phyloP scores from a whole-genome alignment of 2,888 invertebrate genomes.

The Mythimna pallens region DNA sequence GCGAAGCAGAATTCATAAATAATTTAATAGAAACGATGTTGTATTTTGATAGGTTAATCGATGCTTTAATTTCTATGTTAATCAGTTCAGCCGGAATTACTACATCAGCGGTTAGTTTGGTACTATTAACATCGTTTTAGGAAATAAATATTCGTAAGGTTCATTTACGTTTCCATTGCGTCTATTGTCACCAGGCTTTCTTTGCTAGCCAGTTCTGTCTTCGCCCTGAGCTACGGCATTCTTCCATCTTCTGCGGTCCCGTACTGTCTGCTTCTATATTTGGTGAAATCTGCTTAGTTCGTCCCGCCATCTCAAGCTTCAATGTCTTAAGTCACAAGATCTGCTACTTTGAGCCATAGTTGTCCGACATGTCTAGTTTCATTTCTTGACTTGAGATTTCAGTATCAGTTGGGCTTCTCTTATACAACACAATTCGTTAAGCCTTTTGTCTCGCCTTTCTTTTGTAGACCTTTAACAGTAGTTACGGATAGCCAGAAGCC shows the following conservation, averaged over 20 bases:
- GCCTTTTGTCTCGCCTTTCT: no score
- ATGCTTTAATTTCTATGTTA: conserved; percentile 17
- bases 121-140: neutral
- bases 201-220: neutral
- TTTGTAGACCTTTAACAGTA: no score
- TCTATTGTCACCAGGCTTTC: neutral
- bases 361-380: no score
- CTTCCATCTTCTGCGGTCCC: neutral
- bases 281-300: neutral
- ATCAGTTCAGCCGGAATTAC: neutral
- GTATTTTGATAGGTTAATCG: neutral
- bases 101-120: neutral
- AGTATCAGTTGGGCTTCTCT: neutral
- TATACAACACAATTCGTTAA: no score
- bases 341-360: neutral
- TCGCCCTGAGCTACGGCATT: neutral
- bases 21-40: conserved; percentile 7
- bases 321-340: neutral
- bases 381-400: neutral
- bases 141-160: neutral
- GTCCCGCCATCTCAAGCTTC: neutral
- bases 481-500: no score
- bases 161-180: neutral
- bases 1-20: neutral
- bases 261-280: neutral